phyloP scores from a whole-genome alignment of 2,113 vertebrate genomes.

The Macroglossus sobrinus region DNA sequence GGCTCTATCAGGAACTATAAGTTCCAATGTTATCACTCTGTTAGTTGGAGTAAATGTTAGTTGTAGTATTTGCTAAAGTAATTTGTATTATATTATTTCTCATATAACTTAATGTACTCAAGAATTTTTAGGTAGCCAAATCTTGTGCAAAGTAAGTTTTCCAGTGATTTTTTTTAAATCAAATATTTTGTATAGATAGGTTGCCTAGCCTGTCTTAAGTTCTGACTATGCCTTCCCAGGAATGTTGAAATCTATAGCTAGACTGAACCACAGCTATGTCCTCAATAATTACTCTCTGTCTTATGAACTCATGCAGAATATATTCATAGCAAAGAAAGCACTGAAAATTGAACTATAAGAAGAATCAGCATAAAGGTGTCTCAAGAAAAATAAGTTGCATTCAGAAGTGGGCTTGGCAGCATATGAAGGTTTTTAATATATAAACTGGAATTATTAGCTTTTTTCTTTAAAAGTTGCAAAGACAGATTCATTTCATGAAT shows the following conservation, averaged over 20 bases:
- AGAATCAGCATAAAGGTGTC: neutral
- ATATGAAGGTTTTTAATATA: constrained; percentile 10
- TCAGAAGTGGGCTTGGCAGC: neutral
- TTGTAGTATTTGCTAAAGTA: neutral
- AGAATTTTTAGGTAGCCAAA: neutral
- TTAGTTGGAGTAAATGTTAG: neutral
- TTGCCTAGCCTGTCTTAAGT: neutral
- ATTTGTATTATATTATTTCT: neutral
- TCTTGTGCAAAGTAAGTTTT: neutral
- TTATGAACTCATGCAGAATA: neutral
- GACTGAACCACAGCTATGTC: neutral
- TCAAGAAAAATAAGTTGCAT: neutral
- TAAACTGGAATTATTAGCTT: neutral
- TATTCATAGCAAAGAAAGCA: neutral
- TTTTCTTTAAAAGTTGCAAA: constrained; percentile 42
- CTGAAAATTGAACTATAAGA: constrained; percentile 5
- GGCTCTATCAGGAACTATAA: neutral
- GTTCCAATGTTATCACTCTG: neutral
- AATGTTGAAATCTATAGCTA: neutral
- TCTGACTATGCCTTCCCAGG: neutral
- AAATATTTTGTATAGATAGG: neutral
- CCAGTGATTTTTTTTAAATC: neutral
- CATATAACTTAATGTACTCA: neutral
- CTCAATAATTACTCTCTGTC: neutral
- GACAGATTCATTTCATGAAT: neutral